A percentile compares a stretch with the other conserved stretches of the same genome.
phyloP scores from a whole-genome alignment of 2,797 vertebrate genomes.

The Lepilemur septentrionalis region DNA sequence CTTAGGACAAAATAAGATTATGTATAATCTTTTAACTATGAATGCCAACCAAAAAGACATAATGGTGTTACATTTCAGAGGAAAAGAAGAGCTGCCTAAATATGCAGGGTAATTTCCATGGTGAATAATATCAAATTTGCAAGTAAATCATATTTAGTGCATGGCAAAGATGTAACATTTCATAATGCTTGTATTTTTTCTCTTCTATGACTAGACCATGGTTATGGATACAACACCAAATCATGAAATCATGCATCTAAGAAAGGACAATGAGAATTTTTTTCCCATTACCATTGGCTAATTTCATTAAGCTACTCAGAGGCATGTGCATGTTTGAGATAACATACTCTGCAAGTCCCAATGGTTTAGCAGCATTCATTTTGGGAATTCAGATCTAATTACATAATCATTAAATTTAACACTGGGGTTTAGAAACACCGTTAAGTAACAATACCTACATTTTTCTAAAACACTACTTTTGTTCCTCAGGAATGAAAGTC shows the following conservation, averaged over 20 bases:
- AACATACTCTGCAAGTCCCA: constrained; percentile 51
- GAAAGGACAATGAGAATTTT: background rate
- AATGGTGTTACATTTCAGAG: background rate
- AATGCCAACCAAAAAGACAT: background rate
- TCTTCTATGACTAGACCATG: background rate
- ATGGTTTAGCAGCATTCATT: constrained; percentile 58
- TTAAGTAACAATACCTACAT: constrained; percentile 53
- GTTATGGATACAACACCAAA: constrained; percentile 42
- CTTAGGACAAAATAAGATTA: background rate
- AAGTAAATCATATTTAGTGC: constrained; percentile 21
- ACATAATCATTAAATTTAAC: constrained; percentile 73
- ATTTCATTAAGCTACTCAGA: constrained; percentile 73
- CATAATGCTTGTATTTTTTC: constrained; percentile 22
- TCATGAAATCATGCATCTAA: constrained; percentile 43
- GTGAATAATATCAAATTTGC: background rate
- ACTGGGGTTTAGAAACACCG: constrained; percentile 61
- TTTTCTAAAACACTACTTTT: constrained; percentile 76
- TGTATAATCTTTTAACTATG: background rate
- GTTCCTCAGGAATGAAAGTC: constrained; percentile 48
- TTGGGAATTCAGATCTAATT: constrained; percentile 75
- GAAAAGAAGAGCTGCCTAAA: background rate
- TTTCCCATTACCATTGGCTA: background rate
- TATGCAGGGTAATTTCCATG: background rate
- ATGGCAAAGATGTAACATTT: constrained; percentile 9
- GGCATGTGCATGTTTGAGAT: constrained; percentile 76